Evolutionary conservation across 2,888 invertebrate genomes (phyloP).

Genomic region (Hirtodrosophila histrioides): DNA sequence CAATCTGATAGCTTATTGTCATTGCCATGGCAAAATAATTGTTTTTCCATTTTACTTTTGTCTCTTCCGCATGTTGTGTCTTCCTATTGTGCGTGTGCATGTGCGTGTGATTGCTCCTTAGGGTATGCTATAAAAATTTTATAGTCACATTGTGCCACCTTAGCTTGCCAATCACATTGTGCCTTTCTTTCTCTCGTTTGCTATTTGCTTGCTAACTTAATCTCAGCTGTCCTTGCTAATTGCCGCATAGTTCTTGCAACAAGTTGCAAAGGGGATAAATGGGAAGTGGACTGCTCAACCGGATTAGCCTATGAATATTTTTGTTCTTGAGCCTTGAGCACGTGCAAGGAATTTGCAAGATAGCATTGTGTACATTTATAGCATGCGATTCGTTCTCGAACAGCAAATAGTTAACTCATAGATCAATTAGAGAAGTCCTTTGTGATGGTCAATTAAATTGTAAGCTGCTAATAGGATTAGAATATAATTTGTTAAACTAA

Average conservation of each 20-base stretch:
- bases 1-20: not conserved
- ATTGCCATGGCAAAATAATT: conserved; percentile 6
- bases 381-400: too few species aligned
- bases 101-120: too few species aligned
- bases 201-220: not conserved
- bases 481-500: too few species aligned
- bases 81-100: not conserved
- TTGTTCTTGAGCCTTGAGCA: not conserved
- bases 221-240: not conserved
- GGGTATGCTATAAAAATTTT: not conserved
- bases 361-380: not conserved
- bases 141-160: not conserved
- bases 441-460: not conserved
- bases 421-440: not conserved
- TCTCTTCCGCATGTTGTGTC: not conserved
- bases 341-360: not conserved
- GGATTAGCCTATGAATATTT: not conserved
- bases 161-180: too few species aligned
- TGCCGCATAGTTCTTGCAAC: not conserved
- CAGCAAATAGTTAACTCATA: too few species aligned
- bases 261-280: too few species aligned
- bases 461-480: too few species aligned
- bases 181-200: not conserved
- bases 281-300: too few species aligned
- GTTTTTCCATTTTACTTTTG: not conserved